phyloP scores from a whole-genome alignment of 1,140 invertebrate genomes.

The Choristoneura fumiferana region DNA sequence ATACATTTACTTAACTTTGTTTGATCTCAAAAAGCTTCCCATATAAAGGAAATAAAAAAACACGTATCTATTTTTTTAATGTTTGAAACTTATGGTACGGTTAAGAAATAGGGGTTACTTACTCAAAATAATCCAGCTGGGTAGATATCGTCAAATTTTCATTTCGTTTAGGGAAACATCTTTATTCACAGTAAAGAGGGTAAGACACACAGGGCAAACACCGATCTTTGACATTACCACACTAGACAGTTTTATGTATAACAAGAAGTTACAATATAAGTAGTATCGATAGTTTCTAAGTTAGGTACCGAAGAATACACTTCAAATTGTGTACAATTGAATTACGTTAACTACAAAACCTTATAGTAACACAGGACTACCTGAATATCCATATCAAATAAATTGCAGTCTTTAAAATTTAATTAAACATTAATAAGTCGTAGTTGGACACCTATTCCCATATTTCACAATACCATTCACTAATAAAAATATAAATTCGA shows the following conservation, averaged over 20 bases:
- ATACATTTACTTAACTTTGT: no score
- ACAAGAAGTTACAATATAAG: conserved; percentile 9
- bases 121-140: neutral
- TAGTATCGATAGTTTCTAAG: neutral
- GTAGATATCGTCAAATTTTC: neutral
- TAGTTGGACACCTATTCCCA: conserved; percentile 22
- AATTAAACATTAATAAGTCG: conserved; percentile 34
- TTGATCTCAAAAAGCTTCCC: no score
- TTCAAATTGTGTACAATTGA: conserved; percentile 16
- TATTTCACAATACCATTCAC: conserved; percentile 18
- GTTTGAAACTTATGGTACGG: no score
- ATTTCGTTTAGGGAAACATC: conserved; percentile 29
- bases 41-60: no score
- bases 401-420: conserved; percentile 37
- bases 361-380: conserved; percentile 24
- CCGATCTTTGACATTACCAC: conserved; percentile 38
- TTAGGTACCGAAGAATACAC: conserved; percentile 9
- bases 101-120: no score
- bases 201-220: conserved; percentile 43
- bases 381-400: conserved; percentile 35
- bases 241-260: conserved; percentile 20
- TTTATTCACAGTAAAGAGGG: conserved; percentile 48
- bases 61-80: no score
- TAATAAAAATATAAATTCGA: conserved; percentile 34
- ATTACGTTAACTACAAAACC: conserved; percentile 16